These are phyloP conservation scores for Actias luna DNA, from an alignment of 2,888 invertebrate species.

Conservation along the genomic window DNA sequence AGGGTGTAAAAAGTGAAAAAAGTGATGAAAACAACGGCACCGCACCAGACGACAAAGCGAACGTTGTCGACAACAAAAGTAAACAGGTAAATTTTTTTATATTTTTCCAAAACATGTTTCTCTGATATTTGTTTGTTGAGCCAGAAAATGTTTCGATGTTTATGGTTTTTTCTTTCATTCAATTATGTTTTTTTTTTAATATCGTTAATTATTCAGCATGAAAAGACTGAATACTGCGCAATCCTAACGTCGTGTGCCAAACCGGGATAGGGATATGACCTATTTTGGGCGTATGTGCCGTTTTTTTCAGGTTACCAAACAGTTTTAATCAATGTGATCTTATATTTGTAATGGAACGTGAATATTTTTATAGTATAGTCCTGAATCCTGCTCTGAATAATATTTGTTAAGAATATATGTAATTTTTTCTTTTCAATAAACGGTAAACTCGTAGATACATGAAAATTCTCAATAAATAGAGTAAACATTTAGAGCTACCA, in stretches of 20 bases:
- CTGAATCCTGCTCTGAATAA: not conserved
- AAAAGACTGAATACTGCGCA: slow-evolving; percentile 60
- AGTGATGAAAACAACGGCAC: slow-evolving; percentile 79
- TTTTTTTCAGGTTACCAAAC: slow-evolving; percentile 37
- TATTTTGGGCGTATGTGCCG: slow-evolving; percentile 57
- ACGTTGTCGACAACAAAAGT: slow-evolving; percentile 82
- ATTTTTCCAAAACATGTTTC: slow-evolving; percentile 30
- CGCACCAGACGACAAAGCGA: slow-evolving; percentile 76
- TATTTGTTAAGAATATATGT: not conserved
- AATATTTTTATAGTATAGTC: not conserved
- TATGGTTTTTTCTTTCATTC: slow-evolving; percentile 22
- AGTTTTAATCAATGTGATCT: slow-evolving; percentile 35
- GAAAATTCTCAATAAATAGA: not conserved
- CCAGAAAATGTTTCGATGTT: not conserved
- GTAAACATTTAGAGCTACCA: not conserved
- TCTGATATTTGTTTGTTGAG: slow-evolving; percentile 20
- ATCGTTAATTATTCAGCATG: slow-evolving; percentile 19
- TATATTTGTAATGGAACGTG: slow-evolving; percentile 9
- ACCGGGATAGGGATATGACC: slow-evolving; percentile 67
- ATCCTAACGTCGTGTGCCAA: slow-evolving; percentile 40
- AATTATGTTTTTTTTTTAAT: slow-evolving; percentile 19
- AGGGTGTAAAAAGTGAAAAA: slow-evolving; percentile 80
- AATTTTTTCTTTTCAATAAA: not conserved
- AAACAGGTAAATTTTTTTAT: slow-evolving; percentile 74
- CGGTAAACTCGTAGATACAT: not conserved